These are phyloP conservation scores for Eupithecia abbreviata DNA, from an alignment of 2,888 invertebrate species.

Conservation along the genomic window DNA sequence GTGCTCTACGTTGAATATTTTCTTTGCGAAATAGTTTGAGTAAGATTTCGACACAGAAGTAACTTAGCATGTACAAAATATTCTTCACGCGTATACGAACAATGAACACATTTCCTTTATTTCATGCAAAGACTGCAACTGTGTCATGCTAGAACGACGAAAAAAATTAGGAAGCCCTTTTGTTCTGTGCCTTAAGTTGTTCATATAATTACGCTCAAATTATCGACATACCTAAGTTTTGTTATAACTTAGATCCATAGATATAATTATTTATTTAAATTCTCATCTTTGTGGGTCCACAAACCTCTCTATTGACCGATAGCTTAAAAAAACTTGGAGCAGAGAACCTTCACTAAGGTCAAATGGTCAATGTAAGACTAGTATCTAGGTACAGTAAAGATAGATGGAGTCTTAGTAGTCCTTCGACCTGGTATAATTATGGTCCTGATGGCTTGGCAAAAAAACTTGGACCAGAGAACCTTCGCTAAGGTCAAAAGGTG, in stretches of 20 bases:
- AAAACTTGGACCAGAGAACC: neutral
- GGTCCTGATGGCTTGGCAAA: neutral
- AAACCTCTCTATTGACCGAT: neutral
- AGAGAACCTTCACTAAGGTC: neutral
- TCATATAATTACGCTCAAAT: neutral
- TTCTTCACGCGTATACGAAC: constrained; percentile 34
- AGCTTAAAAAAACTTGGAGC: neutral
- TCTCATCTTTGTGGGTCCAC: neutral
- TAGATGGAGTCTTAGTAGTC: too few species aligned
- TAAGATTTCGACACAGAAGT: constrained; percentile 34
- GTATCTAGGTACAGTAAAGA: neutral
- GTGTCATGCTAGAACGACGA: neutral
- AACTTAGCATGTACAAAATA: constrained; percentile 31
- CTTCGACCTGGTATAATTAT: too few species aligned
- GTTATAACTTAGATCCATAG: too few species aligned
- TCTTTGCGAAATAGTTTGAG: constrained; percentile 18
- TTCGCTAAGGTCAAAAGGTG: neutral
- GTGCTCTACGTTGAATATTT: neutral
- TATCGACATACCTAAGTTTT: neutral
- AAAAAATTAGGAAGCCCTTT: neutral
- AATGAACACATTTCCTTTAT: constrained; percentile 32
- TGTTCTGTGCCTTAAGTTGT: neutral
- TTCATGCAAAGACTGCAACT: neutral
- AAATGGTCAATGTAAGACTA: neutral
- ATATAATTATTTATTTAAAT: too few species aligned